phyloP scores from a whole-genome alignment of 2,113 vertebrate genomes.

The Anseranas semipalmata region DNA sequence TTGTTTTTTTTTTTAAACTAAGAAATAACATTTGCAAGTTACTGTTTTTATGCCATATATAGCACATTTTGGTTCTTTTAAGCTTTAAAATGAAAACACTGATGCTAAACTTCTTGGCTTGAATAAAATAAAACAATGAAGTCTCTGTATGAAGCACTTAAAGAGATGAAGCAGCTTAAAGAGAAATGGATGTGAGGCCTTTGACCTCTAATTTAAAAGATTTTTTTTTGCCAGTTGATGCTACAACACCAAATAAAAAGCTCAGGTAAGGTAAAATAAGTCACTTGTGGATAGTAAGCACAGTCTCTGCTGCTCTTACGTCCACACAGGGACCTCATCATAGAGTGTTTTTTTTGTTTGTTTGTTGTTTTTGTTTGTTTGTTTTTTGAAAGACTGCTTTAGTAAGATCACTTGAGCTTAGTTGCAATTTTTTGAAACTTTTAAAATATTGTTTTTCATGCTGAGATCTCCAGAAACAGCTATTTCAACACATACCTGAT shows the following conservation, averaged over 20 bases:
- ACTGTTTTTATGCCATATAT: not conserved
- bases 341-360: not conserved
- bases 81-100: not conserved
- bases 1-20: not conserved
- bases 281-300: not conserved
- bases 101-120: not conserved
- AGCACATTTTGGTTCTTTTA: not conserved
- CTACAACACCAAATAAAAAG: not conserved
- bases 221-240: not conserved
- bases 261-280: not conserved
- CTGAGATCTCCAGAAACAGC: not conserved
- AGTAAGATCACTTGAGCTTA: not conserved
- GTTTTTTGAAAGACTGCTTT: not conserved
- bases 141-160: not conserved
- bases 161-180: not conserved
- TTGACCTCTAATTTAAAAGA: fast-evolving
- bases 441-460: not conserved
- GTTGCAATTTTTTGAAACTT: not conserved
- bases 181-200: not conserved
- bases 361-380: not conserved
- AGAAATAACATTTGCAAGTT: not conserved
- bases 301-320: not conserved
- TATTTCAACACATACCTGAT: conserved; percentile 82
- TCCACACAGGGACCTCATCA: not conserved
- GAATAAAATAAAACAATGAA: not conserved